These are phyloP conservation scores for Solen grandis DNA, from an alignment of 1,140 invertebrate species.

Conservation along the genomic window DNA sequence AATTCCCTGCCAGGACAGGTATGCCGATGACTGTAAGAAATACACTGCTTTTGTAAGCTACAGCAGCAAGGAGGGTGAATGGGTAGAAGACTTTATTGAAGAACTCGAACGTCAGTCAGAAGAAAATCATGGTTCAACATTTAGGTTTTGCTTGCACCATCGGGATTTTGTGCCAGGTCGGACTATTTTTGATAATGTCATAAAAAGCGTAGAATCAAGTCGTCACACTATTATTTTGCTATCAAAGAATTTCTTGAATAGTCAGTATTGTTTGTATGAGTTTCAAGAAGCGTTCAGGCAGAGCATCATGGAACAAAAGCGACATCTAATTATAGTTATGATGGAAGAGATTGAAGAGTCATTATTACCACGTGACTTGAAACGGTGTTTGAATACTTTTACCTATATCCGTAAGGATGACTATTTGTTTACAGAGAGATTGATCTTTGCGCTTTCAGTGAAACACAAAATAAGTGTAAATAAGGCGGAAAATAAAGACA, in stretches of 20 bases:
- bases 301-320: constrained; percentile 71
- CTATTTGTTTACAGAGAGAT: constrained; percentile 68
- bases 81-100: constrained; percentile 62
- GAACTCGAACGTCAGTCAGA: constrained; percentile 50
- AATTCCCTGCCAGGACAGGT: constrained; percentile 66
- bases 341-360: constrained; percentile 70
- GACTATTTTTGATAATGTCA: constrained; percentile 91
- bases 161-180: constrained; percentile 73
- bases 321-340: constrained; percentile 71
- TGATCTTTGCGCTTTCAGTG: constrained; percentile 58
- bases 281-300: constrained; percentile 83
- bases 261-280: constrained; percentile 86
- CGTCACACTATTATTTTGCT: constrained; percentile 94
- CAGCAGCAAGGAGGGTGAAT: constrained; percentile 61
- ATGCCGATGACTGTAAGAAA: constrained; percentile 57
- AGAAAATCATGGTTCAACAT: constrained; percentile 24
- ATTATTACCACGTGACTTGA: constrained; percentile 94
- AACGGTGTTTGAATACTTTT: constrained; percentile 95
- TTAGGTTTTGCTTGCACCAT: constrained; percentile 74
- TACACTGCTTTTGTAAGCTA: constrained; percentile 72
- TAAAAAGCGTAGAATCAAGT: constrained; percentile 94
- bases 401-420: constrained; percentile 86
- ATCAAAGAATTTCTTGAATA: constrained; percentile 93
- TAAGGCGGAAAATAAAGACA: neutral
- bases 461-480: constrained; percentile 23